A percentile compares a stretch with the other conserved stretches of the same genome.
Evolutionary conservation across 2,797 vertebrate species (phyloP).

Genomic region (Pseudochirops corinnae): DNA sequence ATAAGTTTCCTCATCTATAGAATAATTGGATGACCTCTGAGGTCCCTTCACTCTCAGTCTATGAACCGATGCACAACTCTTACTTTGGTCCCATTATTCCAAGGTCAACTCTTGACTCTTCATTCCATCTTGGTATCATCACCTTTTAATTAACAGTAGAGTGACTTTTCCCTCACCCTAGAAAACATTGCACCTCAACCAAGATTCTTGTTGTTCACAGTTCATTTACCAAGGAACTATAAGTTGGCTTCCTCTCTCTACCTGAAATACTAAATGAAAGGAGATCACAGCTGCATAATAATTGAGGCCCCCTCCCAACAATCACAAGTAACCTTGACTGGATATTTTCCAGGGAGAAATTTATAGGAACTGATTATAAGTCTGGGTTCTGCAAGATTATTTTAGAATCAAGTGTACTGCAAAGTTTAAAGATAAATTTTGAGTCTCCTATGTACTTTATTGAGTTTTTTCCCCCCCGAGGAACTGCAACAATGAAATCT

Average conservation of each 20-base stretch:
- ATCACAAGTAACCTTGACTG: slow-evolving; percentile 50
- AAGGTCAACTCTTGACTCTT: not conserved
- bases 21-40: not conserved
- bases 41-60: not conserved
- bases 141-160: not conserved
- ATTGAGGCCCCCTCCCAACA: slow-evolving; percentile 41
- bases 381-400: slow-evolving; percentile 47
- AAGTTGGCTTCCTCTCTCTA: not conserved
- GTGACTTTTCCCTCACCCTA: not conserved
- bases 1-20: not conserved
- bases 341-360: slow-evolving; percentile 59
- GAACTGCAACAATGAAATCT: slow-evolving; percentile 47
- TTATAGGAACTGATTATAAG: slow-evolving; percentile 52
- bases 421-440: not conserved
- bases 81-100: not conserved
- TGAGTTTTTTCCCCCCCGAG: slow-evolving; percentile 14
- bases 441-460: slow-evolving; percentile 20
- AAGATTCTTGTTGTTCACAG: not conserved
- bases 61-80: not conserved
- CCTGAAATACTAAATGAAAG: slow-evolving; percentile 9
- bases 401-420: not conserved
- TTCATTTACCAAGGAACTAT: not conserved
- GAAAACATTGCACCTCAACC: not conserved
- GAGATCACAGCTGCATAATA: not conserved
- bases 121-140: not conserved